Base-by-base conservation (phyloP, 2,888 invertebrate genomes). In the Cryptophagus acutangulus region DNA sequence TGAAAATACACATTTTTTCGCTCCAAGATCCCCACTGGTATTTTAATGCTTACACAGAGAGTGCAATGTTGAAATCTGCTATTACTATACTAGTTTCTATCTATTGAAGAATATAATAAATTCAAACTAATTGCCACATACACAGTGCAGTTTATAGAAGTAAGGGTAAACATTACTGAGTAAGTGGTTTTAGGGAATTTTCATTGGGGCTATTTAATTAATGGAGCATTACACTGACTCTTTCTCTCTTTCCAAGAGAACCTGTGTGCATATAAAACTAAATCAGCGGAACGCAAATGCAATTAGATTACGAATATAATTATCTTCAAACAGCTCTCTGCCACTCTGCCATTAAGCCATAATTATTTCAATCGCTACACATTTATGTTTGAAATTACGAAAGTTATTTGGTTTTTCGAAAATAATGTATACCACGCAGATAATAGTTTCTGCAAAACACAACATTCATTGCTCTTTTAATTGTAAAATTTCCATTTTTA, bases 21-120 rank as follows among this genome's bases (percentile, higher is more conserved):
- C n/a, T n/a, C n/a, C n/a, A n/a, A n/a, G n/a, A n/a, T n/a, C n/a
- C n/a, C n/a, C n/a, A n/a, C n/a, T 20, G 24, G 24, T 20, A 20
- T 20, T 20, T 20, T 20, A 20, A 20, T 20, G 24, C n/a, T 8
- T n/a, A n/a, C n/a, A n/a, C n/a, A n/a, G n/a, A n/a, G n/a, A n/a
- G n/a, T n/a, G n/a, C n/a, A n/a, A 20, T 20, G 24, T 46, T 55
- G n/a, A n/a, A 46, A 51, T 47, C 45, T 34, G 34, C 40, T 45
- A 20, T 20, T 8, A n/a, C 6, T 6, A 20, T 6, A 8, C 36
- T 24, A 38, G 38, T 17, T n/a, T 38, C 18, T 30, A 30, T 17
- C 18, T 29, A 30, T 17, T 29, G 28, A 15, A 38, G 30, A 29
- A 29, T 17, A n/a, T 14, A 38, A 31, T 38, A 38, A 38, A 38